Evolutionary conservation across 2,888 invertebrate species (phyloP), one percentile per base, ranked within the genome.

Genomic region (Cantharis rufa): DNA sequence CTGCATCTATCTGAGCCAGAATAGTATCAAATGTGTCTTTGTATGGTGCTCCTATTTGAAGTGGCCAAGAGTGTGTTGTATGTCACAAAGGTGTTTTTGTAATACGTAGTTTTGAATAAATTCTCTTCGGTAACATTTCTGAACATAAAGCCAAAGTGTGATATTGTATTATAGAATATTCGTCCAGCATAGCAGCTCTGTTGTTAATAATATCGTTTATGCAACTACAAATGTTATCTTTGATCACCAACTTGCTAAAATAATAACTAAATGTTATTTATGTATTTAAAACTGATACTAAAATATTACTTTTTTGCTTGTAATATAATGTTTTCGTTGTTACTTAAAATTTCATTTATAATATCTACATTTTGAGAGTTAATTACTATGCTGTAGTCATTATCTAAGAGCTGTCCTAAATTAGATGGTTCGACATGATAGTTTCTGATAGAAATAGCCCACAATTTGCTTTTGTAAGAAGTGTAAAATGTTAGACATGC

Each of bases 401-500:
- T 78, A 13, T 76, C 74, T 18, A 83, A 64, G 2, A 83, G 71
- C 62, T 82, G 74, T 72, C 81, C 71, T 27, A 80, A 66, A 72
- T 73, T 76, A 9, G 77, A 70, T 5, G 83, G 82, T 76, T 83
- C 82, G 18, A 70, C 63, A 61, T 78, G 78, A 0, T 79, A 81
- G 13, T 81, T 81, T 63, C 81, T 70, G 10, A 82, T 82, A 27
- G 82, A 78, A 18, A 82, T 81, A 15, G 84, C 78, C 48, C 82
- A 80, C 27, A 84, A 71, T 72, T 83, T 82, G n/a, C 82, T 82
- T 77, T 82, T 84, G 71, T 84, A 84, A 1, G 83, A 79, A 1
- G 82, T 81, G 18, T 79, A 78, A 18, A 84, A 75, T 24, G 81
- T 80, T 28, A 79, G 77, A 13, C 80, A 80, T n/a, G 79, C 69